A percentile compares a stretch with the other conserved stretches of the same genome.
Conservation (phyloP, 2,797 vertebrate genomes). For the Muscicapa striata region DNA sequence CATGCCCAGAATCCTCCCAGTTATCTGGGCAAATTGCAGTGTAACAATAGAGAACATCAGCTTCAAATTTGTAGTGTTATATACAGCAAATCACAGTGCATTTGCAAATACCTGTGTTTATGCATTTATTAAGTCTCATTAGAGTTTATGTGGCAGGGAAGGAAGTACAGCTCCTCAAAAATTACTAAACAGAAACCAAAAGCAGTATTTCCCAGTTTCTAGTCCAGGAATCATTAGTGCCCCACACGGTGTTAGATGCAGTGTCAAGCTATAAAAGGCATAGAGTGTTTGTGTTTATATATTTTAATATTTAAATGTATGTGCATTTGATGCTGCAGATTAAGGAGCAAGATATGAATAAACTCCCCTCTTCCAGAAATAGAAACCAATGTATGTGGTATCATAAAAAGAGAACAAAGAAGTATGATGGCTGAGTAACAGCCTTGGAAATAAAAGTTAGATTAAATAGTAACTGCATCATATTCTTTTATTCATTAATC, state of each 20-base stretch:
- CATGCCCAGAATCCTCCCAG: neutral
- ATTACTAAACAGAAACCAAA: neutral
- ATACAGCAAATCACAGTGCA: neutral
- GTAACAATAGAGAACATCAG: neutral
- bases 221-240: neutral
- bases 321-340: neutral
- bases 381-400: neutral
- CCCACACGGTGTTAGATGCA: neutral
- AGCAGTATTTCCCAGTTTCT: neutral
- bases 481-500: neutral
- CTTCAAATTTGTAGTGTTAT: neutral
- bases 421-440: neutral
- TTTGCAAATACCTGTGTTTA: neutral
- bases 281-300: neutral
- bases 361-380: neutral
- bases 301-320: neutral
- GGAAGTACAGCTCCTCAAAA: neutral
- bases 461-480: neutral
- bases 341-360: neutral
- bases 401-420: neutral
- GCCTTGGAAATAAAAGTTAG: neutral
- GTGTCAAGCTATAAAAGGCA: neutral
- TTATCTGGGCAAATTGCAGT: neutral
- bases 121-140: neutral
- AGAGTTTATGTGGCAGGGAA: neutral